A percentile compares a stretch with the other conserved stretches of the same genome.
Evolutionary conservation across 1,140 invertebrate species (phyloP).

Genomic region (Phortica variegata): DNA sequence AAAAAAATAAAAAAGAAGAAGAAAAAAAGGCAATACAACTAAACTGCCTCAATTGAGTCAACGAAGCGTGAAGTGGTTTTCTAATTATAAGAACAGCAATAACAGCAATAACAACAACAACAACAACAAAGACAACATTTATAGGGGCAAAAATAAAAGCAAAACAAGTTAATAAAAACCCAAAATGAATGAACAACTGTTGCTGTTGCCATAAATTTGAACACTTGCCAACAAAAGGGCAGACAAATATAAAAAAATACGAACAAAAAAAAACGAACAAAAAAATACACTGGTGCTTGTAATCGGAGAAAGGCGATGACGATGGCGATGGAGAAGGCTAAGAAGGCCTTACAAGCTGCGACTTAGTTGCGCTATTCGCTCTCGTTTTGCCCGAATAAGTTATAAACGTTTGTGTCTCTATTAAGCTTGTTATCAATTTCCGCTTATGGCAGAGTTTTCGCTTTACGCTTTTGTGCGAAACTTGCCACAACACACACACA

Average conservation of each 20-base stretch:
- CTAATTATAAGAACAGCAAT: slow-evolving; percentile 19
- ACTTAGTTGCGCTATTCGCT: too few species aligned
- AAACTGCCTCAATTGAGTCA: not conserved
- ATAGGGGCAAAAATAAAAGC: not conserved
- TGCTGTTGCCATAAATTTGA: slow-evolving; percentile 33
- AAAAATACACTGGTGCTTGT: too few species aligned
- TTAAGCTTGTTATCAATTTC: slow-evolving; percentile 22
- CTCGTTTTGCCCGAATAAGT: slow-evolving; percentile 24
- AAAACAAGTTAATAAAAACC: slow-evolving; percentile 4
- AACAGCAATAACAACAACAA: slow-evolving; percentile 5
- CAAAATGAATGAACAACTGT: slow-evolving; percentile 24
- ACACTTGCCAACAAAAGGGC: too few species aligned
- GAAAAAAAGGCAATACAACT: slow-evolving; percentile 1
- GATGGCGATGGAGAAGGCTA: too few species aligned
- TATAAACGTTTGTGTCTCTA: slow-evolving; percentile 7
- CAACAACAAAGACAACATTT: slow-evolving; percentile 6
- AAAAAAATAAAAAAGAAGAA: too few species aligned
- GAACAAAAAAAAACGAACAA: too few species aligned
- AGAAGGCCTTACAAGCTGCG: too few species aligned
- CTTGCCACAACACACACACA: too few species aligned
- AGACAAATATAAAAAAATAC: too few species aligned
- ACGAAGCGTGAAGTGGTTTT: not conserved
- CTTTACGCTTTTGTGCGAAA: too few species aligned
- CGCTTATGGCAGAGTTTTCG: not conserved
- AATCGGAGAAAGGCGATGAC: too few species aligned